Evolutionary conservation across 2,888 invertebrate genomes (phyloP).

Genomic region (Silvanus unidentatus): DNA sequence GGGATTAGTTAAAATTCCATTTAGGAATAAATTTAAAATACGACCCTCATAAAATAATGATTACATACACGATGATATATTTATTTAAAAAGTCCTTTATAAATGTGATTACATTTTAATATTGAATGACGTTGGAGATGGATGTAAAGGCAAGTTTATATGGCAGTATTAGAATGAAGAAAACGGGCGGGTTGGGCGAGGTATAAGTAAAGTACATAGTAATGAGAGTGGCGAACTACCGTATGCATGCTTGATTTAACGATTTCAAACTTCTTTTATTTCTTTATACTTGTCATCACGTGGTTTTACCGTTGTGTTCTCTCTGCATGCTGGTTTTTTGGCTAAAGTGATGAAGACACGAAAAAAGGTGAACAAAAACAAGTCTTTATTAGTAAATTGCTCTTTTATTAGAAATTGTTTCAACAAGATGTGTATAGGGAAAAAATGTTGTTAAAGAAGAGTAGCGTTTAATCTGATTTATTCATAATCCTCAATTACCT

Average conservation of each 20-base stretch:
- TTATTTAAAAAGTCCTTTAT: slow-evolving; percentile 36
- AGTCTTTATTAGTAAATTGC: no score
- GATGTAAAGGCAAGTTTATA: slow-evolving; percentile 34
- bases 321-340: no score
- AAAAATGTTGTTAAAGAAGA: no score
- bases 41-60: slow-evolving; percentile 29
- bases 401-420: no score
- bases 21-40: slow-evolving; percentile 29
- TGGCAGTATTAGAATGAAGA: slow-evolving; percentile 30
- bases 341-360: no score
- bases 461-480: no score
- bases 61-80: slow-evolving; percentile 27
- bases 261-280: slow-evolving; percentile 10
- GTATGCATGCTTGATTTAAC: slow-evolving; percentile 28
- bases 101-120: slow-evolving; percentile 44
- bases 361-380: no score
- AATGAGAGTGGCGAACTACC: slow-evolving; percentile 23
- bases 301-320: no score
- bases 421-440: no score
- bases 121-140: slow-evolving; percentile 37
- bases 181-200: slow-evolving; percentile 10
- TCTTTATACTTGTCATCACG: not conserved
- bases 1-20: slow-evolving; percentile 30
- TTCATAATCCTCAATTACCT: no score
- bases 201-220: slow-evolving; percentile 21